Evolutionary conservation across 2,888 invertebrate species (phyloP).

Genomic region (Synanthedon andrenaeformis): DNA sequence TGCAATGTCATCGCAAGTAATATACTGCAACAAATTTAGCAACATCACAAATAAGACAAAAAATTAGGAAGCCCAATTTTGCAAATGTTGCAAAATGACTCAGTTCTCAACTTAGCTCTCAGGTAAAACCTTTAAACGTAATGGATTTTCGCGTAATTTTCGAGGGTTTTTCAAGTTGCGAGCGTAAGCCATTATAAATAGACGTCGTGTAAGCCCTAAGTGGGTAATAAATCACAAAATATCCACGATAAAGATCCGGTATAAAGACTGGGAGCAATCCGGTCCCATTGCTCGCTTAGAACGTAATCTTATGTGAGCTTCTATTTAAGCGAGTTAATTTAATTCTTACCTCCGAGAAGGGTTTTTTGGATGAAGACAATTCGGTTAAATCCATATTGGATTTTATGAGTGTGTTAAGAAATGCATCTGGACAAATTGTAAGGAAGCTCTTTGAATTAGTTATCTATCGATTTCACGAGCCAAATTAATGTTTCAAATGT

Average conservation of each 20-base stretch:
- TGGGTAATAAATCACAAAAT: background rate
- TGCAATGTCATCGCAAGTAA: no score
- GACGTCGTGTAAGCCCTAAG: background rate
- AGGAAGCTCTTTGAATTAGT: no score
- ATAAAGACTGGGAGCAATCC: background rate
- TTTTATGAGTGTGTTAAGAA: no score
- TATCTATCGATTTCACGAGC: no score
- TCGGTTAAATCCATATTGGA: background rate
- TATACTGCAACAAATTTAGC: no score
- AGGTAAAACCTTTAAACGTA: background rate
- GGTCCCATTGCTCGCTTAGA: background rate
- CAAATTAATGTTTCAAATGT: no score
- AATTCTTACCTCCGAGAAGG: background rate
- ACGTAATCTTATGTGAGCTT: background rate
- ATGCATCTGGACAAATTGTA: no score
- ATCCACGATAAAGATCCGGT: background rate
- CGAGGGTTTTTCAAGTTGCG: background rate
- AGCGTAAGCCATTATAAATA: background rate
- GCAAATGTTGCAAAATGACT: no score
- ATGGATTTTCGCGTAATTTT: background rate
- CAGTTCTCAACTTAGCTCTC: no score
- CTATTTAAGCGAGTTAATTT: background rate
- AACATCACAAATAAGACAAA: no score
- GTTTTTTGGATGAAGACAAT: background rate
- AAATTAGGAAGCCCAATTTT: no score